Evolutionary conservation across 2,888 invertebrate genomes (phyloP), one percentile per base, ranked within the genome.

Genomic region (Diachrysia chrysitis): DNA sequence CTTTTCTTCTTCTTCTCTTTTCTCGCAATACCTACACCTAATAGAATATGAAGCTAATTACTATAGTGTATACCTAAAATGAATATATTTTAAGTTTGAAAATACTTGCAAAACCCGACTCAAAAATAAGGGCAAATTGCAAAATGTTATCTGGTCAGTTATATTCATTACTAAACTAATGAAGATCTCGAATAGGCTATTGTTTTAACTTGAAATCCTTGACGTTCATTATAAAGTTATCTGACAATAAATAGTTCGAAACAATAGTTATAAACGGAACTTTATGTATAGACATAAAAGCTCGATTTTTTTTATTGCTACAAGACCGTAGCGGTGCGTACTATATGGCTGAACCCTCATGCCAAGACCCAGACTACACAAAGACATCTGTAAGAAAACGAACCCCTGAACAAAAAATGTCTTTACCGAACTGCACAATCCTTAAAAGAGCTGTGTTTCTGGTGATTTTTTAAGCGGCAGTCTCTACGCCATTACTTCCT

Each of bases 91-190:
- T 14, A 1, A 4, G 37, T 16, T 16, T 14, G 37, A 4, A 14
- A 16, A 37, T 2, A 14, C 37, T 37, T 14, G 16, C 14, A 37
- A 37, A 37, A 37, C 4, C 37, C 16, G 37, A 14, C 14, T 14
- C 2, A 37, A 37, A 14, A 14, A 37, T 12, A 12, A 37, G 5
- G n/a, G 42, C 42, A 42, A n/a, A 42, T n/a, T n/a, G n/a, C 7
- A 42, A 42, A 42, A n/a, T n/a, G n/a, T 42, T 42, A n/a, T 6
- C 5, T 1, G 42, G 0, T 5, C 7, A 1, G 42, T 4, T 5
- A n/a, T 42, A 42, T 42, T 42, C 42, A 42, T 42, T 42, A 42
- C 42, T 37, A 37, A 42, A n/a, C n/a, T 42, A n/a, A 42, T n/a
- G 6, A 42, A n/a, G 42, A n/a, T n/a, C n/a, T n/a, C n/a, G 42